A percentile compares a stretch with the other conserved stretches of the same genome.
Evolutionary conservation across 2,888 invertebrate species (phyloP).

Genomic region (Crepidodera aurea): DNA sequence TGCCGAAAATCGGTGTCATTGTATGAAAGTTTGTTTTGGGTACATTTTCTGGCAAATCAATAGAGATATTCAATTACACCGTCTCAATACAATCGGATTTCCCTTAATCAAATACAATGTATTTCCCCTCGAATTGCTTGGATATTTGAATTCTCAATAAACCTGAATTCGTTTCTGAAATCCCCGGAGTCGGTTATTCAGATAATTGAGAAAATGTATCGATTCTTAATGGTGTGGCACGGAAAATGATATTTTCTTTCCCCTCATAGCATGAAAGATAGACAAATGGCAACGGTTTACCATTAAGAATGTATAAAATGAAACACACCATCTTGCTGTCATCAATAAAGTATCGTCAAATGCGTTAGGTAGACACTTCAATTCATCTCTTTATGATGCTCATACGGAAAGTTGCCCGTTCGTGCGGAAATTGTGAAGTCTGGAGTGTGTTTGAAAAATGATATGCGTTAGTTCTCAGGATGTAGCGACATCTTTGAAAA

Average conservation of each 20-base stretch:
- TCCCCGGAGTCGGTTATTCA: not conserved
- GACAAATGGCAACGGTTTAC: slow-evolving; percentile 12
- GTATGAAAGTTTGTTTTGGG: no score
- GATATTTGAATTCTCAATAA: no score
- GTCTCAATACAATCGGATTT: no score
- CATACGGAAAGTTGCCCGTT: slow-evolving; percentile 19
- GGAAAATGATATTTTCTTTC: not conserved
- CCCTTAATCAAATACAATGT: no score
- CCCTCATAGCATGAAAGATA: not conserved
- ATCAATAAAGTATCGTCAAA: slow-evolving; percentile 22
- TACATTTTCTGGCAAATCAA: no score
- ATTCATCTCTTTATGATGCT: slow-evolving; percentile 23
- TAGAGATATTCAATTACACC: no score
- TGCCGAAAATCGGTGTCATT: no score
- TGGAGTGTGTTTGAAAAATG: slow-evolving; percentile 18
- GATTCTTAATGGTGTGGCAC: not conserved
- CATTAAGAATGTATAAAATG: slow-evolving; percentile 24
- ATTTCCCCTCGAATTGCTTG: no score
- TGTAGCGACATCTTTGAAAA: not conserved
- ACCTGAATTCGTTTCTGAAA: no score
- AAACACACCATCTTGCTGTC: slow-evolving; percentile 10
- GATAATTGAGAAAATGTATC: not conserved
- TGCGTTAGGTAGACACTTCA: slow-evolving; percentile 15
- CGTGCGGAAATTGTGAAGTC: slow-evolving; percentile 19
- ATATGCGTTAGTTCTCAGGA: slow-evolving; percentile 3